phyloP scores from a whole-genome alignment of 2,113 vertebrate species.

The Daboia siamensis region DNA sequence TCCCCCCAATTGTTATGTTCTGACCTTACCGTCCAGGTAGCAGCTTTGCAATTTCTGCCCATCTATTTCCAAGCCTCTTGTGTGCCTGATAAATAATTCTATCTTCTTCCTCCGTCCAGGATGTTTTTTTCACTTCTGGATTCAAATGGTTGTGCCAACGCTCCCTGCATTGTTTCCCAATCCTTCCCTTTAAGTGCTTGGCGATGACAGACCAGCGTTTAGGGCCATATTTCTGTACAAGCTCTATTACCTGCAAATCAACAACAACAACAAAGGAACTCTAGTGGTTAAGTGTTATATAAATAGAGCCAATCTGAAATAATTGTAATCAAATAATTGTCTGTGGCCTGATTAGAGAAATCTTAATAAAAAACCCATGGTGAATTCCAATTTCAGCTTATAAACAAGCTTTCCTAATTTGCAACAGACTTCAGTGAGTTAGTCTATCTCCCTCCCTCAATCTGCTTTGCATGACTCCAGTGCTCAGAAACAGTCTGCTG shows the following conservation, averaged over 20 bases:
- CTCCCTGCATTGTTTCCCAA: conserved; percentile 98
- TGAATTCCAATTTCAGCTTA: background rate
- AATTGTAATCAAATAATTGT: conserved; percentile 35
- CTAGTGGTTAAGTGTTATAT: conserved; percentile 61
- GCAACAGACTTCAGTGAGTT: background rate
- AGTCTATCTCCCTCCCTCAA: background rate
- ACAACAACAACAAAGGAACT: conserved; percentile 61
- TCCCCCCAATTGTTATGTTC: conserved; percentile 44
- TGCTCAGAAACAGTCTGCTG: background rate
- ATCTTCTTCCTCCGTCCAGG: conserved; percentile 99
- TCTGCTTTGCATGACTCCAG: too few species aligned
- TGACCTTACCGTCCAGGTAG: conserved; percentile 92
- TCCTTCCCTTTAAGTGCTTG: conserved; percentile 97
- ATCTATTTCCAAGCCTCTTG: conserved; percentile 98
- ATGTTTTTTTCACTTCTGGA: conserved; percentile 99
- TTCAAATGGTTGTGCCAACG: conserved; percentile 99
- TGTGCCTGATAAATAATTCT: conserved; percentile 98
- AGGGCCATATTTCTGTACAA: conserved; percentile 98
- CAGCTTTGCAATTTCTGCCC: conserved; percentile 98
- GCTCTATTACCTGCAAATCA: conserved; percentile 91
- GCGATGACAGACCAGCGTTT: conserved; percentile 99
- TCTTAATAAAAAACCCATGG: background rate
- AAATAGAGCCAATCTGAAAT: conserved; percentile 45
- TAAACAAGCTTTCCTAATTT: background rate
- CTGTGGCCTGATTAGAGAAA: background rate